Base-by-base conservation (phyloP, 2,113 vertebrate species). In the Notarius quadriscutis region DNA sequence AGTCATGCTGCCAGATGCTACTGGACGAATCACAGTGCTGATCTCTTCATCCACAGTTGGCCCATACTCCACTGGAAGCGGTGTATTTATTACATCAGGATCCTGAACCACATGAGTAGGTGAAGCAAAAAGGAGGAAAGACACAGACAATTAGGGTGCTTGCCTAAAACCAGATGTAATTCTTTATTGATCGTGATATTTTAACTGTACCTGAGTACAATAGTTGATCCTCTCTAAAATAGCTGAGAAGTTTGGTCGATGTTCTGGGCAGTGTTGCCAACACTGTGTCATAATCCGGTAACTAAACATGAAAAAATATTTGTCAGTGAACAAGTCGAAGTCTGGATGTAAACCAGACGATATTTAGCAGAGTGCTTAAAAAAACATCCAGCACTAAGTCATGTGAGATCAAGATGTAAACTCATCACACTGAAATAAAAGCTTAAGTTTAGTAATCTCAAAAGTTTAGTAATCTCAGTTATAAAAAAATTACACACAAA, bases 261-360 rank as follows among this genome's bases (percentile, higher is more conserved):
- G 96, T 88, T 99, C 97, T 0, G 97, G 97, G 91, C 96, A 96
- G 85, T 99, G 97, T 92, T 98, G 97, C 97, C 98, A 99, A 91
- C 97, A 98, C 89, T 97, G 97, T 30, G 96, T 98, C 97, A 97
- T 97, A 92, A 97, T 96, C 75, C 95, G 94, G 91, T 97, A 99
- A 77, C 97, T 99, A 84, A 90, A 14, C 60, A 87, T 15, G 14
- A 84, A 84, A 53, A 17, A 48, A 60, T 30, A 20, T 63, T 65
- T 74, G 30, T 30, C 41, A 55, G 9, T 65, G 30, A 84, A 51
- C 65, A 74, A n/a, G 8, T 55, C 12, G 27, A 62, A 48, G 30
- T 41, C 7, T 27, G 27, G n/a, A 50, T 18, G 25, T 20, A 85
- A 85, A 63, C 30, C 12, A 15, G 34, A 15, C 17, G 20, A 55